A percentile compares a stretch with the other conserved stretches of the same genome.
Conservation (phyloP, 2,888 invertebrate genomes). For the Ligdia adustata region DNA sequence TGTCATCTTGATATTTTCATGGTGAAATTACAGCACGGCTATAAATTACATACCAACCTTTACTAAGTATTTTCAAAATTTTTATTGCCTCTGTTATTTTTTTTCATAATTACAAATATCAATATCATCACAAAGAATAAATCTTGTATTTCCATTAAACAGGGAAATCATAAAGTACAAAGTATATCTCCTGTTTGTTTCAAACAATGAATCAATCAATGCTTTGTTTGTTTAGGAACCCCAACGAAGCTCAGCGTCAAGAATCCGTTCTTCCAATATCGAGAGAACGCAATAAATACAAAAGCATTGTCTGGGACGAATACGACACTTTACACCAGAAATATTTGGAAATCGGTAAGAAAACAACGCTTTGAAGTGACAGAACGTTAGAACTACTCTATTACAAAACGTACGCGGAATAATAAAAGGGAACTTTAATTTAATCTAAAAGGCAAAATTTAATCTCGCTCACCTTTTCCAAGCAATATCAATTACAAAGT, state of each 20-base stretch:
- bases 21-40: no score
- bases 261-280: conserved; percentile 91
- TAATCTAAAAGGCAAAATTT: conserved; percentile 45
- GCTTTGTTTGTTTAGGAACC: conserved; percentile 85
- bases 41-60: no score
- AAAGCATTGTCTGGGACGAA: conserved; percentile 94
- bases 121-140: background rate
- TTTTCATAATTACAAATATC: no score
- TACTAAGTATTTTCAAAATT: no score
- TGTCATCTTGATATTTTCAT: no score
- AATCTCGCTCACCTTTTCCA: conserved; percentile 43
- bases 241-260: conserved; percentile 92
- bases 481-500: conserved; percentile 53
- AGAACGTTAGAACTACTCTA: conserved; percentile 20
- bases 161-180: conserved; percentile 3
- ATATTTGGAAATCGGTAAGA: conserved; percentile 94
- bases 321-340: conserved; percentile 96
- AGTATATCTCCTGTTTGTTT: conserved; percentile 12
- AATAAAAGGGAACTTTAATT: conserved; percentile 21
- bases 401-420: conserved; percentile 18
- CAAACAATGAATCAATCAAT: conserved; percentile 27
- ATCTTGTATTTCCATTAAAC: background rate
- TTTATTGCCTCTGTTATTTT: no score
- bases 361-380: conserved; percentile 1
- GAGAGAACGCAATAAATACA: conserved; percentile 92